Conservation (phyloP, 2,888 invertebrate genomes). For the Prosopocoilus inquinatus region DNA sequence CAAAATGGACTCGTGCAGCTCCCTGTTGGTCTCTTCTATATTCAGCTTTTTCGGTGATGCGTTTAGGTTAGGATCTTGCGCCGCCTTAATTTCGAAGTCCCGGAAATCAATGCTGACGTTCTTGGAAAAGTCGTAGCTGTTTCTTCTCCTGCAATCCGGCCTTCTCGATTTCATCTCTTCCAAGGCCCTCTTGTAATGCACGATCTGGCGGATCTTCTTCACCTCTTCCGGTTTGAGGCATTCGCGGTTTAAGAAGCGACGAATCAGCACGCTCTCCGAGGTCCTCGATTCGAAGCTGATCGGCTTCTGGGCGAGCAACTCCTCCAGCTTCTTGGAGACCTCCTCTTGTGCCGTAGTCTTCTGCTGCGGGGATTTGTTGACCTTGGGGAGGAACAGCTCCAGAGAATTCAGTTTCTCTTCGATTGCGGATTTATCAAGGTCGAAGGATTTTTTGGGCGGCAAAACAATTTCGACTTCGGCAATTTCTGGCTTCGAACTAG, state of each 20-base stretch:
- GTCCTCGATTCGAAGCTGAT: constrained; percentile 14
- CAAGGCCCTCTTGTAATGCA: constrained; percentile 25
- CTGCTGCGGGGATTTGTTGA: not conserved
- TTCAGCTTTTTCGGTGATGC: not conserved
- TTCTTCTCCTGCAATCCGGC: not conserved
- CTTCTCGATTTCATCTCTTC: constrained; percentile 10
- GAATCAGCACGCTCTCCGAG: constrained; percentile 22
- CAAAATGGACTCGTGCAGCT: no score
- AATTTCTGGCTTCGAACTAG: no score
- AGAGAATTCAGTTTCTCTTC: constrained; percentile 19
- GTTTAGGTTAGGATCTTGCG: not conserved
- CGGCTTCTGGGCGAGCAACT: constrained; percentile 9
- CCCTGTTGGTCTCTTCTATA: not conserved
- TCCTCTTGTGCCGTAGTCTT: not conserved
- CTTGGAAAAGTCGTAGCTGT: constrained; percentile 7
- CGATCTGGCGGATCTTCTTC: constrained; percentile 24
- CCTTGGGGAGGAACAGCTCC: constrained; percentile 21
- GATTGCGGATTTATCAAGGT: constrained; percentile 9
- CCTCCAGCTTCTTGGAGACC: constrained; percentile 15
- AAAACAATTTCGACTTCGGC: no score
- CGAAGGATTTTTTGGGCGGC: not conserved
- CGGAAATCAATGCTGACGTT: constrained; percentile 15
- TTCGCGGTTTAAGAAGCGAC: constrained; percentile 24
- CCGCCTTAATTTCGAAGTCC: constrained; percentile 9
- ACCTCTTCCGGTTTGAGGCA: constrained; percentile 21